Base-by-base conservation (phyloP, 1,140 invertebrate genomes). In the Ceratoteleas bidentatus region DNA sequence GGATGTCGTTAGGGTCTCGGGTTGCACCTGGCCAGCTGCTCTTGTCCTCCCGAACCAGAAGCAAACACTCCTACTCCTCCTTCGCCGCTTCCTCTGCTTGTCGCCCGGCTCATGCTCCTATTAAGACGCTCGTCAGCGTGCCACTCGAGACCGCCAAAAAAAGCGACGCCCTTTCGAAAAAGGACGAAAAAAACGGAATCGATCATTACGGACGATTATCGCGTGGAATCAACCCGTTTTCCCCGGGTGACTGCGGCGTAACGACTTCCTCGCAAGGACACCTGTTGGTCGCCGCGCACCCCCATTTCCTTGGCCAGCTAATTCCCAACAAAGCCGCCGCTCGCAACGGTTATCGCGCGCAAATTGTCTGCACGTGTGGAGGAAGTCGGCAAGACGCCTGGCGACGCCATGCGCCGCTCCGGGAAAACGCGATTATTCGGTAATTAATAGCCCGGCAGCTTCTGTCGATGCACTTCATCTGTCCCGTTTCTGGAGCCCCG, bases 231-330 rank as follows among this genome's bases (percentile, higher is more conserved):
- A 70, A 70, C 33, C 36, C 57, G 47, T 60, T 70, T 50, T 24
- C 38, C 56, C 33, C 13, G 38, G 9, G 47, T 61, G 43, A 34
- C 40, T 10, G 16, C 49, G 49, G 14, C 14, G 49, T 66, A 79
- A 79, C 53, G 66, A 79, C 68, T 79, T 79, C 68, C 76, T 56
- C 40, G 3, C 14, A 47, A n/a, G 45, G 49, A 60, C 76, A 79
- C 76, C 76, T 79, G 76, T 58, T 61, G 38, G 57, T 60, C 47
- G 58, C 54, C 56, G 36, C 58, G 47, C 49, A 38, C 56, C 6
- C 62, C 60, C 61, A 4, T 49, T 53, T 60, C 36, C 34, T 77
- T n/a, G 6, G 49, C 56, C 9, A 62, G 65, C 64, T 77, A 77
- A 69, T 77, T 62, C 61, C 16, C 43, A 58, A 74, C 57, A 50